Conservation (phyloP, 2,113 vertebrate genomes). For the Labeo rohita region DNA sequence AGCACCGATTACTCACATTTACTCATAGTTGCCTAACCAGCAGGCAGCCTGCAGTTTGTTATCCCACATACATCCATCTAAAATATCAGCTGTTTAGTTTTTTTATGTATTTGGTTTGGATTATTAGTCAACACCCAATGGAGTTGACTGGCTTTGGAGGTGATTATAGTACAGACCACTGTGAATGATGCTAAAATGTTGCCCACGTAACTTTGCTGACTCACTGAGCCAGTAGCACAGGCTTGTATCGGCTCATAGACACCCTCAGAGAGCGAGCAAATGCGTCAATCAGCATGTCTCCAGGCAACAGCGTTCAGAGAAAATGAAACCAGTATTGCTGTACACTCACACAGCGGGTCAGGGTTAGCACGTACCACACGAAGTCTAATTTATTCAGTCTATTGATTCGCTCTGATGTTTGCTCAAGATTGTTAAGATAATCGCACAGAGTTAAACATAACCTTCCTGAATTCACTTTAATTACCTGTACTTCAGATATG, state of each 20-base stretch:
- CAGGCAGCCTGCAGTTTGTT: slow-evolving; percentile 27
- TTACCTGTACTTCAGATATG: slow-evolving; percentile 7
- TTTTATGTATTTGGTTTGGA: not conserved
- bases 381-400: slow-evolving; percentile 12
- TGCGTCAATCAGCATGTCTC: slow-evolving; percentile 64
- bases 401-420: slow-evolving; percentile 39
- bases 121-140: not conserved
- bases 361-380: not conserved
- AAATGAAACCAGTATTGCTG: slow-evolving; percentile 60
- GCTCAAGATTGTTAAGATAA: slow-evolving; percentile 40
- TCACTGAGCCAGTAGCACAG: slow-evolving; percentile 54
- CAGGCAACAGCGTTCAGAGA: slow-evolving; percentile 63
- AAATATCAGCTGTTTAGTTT: not conserved
- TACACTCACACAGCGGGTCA: slow-evolving; percentile 44
- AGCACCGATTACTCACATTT: slow-evolving; percentile 54
- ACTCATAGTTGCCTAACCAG: slow-evolving; percentile 47
- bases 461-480: slow-evolving; percentile 16
- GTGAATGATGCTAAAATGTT: slow-evolving; percentile 14
- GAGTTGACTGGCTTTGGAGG: not conserved
- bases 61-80: slow-evolving; percentile 33
- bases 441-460: slow-evolving; percentile 9
- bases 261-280: slow-evolving; percentile 56
- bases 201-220: slow-evolving; percentile 65
- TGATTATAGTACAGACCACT: slow-evolving; percentile 36
- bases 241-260: slow-evolving; percentile 34